Evolutionary conservation across 2,797 vertebrate species (phyloP), one percentile per base, ranked within the genome.

Genomic region (Cossypha niveicapilla): DNA sequence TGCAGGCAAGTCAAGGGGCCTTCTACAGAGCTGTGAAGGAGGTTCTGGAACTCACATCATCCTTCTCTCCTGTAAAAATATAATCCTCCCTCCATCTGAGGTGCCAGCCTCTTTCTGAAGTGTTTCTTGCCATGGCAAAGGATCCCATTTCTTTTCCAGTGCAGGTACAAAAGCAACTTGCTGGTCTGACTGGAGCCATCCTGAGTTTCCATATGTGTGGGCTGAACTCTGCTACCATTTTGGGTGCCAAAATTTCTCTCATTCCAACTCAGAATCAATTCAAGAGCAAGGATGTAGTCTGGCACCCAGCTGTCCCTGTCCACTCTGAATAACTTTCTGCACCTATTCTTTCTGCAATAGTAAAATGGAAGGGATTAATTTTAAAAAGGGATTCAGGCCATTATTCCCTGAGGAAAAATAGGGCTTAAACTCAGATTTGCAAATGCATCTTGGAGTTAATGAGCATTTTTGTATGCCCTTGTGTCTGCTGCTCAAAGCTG

Each of bases 401-500:
- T 63, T 79, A 62, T 70, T 89, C 48, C 15, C 13, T 53, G 30
- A 58, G 21, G 44, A 66, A 73, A 66, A 70, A 14, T 2, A 30
- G 27, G 10, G 4, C 14, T 90, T 87, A 71, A 86, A 65, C n/a
- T 94, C 37, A 63, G 48, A 51, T 50, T 89, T 94, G 28, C 37
- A 85, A 82, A 70, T 82, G 10, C n/a, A 13, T 87, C 44, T 88
- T 93, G n/a, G 30, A 76, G 61, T 76, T 84, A 82, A 88, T 1
- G 11, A 79, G 48, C 11, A 4, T 56, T 91, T 94, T 84, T 62
- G 3, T 88, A 74, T 70, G 65, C 42, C 34, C 32, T 57, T 65
- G 45, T 90, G 44, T 80, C 62, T 94, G 34, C 67, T 95, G 25
- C 50, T 62, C 58, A 86, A 91, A 90, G 25, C 44, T 83, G n/a